Percentiles rank a stretch among this genome's conserved stretches.
phyloP scores from a whole-genome alignment of 1,140 invertebrate genomes.

The Polypedilum vanderplanki region DNA sequence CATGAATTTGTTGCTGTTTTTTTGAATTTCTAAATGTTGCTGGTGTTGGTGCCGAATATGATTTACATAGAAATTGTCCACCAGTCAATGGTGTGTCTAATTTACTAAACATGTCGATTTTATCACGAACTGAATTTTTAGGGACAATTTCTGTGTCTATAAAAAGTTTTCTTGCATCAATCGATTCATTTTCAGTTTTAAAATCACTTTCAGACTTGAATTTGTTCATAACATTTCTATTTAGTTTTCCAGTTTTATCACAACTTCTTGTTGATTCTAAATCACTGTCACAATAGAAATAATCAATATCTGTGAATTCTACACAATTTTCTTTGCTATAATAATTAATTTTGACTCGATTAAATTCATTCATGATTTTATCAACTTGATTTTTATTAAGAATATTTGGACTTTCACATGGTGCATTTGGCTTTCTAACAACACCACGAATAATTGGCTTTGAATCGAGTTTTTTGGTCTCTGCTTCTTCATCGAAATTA shows the following conservation, averaged over 20 bases:
- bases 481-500: slow-evolving; percentile 7
- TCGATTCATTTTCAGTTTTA: background rate
- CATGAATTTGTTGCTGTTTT: background rate
- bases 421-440: background rate
- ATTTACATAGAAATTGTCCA: background rate
- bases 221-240: background rate
- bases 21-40: background rate
- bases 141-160: slow-evolving; percentile 9
- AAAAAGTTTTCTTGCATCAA: background rate
- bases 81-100: background rate
- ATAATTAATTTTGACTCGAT: slow-evolving; percentile 23
- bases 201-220: background rate
- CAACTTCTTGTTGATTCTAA: background rate
- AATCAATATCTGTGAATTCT: slow-evolving; percentile 20
- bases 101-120: slow-evolving; percentile 16
- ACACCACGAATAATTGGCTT: slow-evolving; percentile 20
- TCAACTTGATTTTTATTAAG: slow-evolving; percentile 21
- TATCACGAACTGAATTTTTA: background rate
- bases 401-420: background rate
- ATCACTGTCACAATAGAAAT: slow-evolving; percentile 15
- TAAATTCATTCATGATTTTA: slow-evolving; percentile 25
- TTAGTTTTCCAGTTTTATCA: background rate
- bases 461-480: background rate
- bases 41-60: background rate
- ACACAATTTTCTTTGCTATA: slow-evolving; percentile 1